Percentiles rank a stretch among this genome's conserved stretches.
Evolutionary conservation across 2,888 invertebrate species (phyloP).

Genomic region (Tetragonula carbonaria): DNA sequence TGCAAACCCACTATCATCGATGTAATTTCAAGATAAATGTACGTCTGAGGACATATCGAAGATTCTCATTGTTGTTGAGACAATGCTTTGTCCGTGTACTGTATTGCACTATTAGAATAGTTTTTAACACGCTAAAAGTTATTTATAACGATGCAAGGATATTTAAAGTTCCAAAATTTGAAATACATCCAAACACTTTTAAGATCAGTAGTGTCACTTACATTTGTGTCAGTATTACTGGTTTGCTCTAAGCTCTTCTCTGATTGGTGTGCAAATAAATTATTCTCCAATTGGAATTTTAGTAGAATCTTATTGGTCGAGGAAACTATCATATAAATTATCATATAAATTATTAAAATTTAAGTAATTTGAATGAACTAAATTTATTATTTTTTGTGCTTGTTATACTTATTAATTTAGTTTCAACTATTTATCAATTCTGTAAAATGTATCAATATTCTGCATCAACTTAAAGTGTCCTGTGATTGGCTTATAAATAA

Average conservation of each 20-base stretch:
- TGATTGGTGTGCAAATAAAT: slow-evolving; percentile 2
- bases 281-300: not conserved
- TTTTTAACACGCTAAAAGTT: not conserved
- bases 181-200: not conserved
- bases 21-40: slow-evolving; percentile 2
- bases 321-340: not conserved
- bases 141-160: not conserved
- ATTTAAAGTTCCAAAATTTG: not conserved
- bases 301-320: not conserved
- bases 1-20: not conserved
- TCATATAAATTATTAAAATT: not conserved
- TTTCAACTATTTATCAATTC: not conserved
- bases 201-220: no score
- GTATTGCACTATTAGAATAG: not conserved
- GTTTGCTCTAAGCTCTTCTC: no score
- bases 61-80: not conserved
- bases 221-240: not conserved
- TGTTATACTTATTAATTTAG: not conserved
- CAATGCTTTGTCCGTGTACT: not conserved
- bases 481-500: slow-evolving; percentile 7
- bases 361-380: not conserved
- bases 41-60: not conserved
- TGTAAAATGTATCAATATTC: not conserved
- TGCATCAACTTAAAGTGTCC: no score
- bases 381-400: no score